A percentile compares a stretch with the other conserved stretches of the same genome.
These are phyloP conservation scores for Falco naumanni DNA, from an alignment of 2,797 vertebrate genomes.

Conservation along the genomic window DNA sequence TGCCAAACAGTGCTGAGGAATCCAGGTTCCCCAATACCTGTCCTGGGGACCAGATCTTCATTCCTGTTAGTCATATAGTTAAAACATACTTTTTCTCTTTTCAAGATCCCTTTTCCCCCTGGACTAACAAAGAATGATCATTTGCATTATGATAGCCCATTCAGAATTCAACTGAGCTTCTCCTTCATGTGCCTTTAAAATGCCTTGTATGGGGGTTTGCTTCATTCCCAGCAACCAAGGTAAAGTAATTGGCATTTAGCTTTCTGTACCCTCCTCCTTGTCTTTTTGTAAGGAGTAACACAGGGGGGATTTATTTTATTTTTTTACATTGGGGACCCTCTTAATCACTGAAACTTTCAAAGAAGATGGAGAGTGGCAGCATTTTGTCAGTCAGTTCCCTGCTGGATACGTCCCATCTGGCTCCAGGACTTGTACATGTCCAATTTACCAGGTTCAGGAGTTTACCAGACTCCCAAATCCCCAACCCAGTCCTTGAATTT, in stretches of 20 bases:
- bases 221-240: not conserved
- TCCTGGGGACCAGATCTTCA: not conserved
- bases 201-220: not conserved
- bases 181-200: not conserved
- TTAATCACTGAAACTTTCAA: not conserved
- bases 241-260: not conserved
- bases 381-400: not conserved
- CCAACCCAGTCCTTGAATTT: not conserved
- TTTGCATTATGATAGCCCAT: rapidly evolving
- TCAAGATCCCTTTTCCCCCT: not conserved
- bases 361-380: not conserved
- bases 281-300: not conserved
- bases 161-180: not conserved
- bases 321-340: not conserved
- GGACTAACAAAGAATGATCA: not conserved
- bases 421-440: not conserved
- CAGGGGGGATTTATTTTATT: too few species aligned
- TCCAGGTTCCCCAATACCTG: not conserved
- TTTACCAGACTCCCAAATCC: not conserved
- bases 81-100: not conserved
- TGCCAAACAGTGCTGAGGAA: not conserved
- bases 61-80: not conserved
- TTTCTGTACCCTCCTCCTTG: not conserved
- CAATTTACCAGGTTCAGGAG: not conserved
- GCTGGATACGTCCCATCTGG: not conserved